Conservation (phyloP, 2,888 invertebrate genomes). For the Petrolisthes cinctipes region DNA sequence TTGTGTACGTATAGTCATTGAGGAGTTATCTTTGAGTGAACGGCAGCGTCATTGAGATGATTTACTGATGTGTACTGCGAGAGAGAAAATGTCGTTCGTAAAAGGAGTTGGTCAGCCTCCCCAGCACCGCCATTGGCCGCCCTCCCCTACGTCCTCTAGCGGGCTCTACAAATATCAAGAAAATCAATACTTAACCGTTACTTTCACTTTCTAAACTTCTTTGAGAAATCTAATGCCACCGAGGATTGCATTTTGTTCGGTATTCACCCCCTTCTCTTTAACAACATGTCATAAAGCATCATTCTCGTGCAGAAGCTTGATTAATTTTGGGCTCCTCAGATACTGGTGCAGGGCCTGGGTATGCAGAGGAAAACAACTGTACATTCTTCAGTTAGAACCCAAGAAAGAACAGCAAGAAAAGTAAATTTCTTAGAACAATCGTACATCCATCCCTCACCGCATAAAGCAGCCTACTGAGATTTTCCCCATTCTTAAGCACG, state of each 20-base stretch:
- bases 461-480: no score
- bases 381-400: no score
- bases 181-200: constrained; percentile 57
- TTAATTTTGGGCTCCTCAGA: no score
- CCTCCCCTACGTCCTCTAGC: constrained; percentile 49
- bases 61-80: not conserved
- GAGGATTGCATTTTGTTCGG: not conserved
- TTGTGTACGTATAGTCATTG: not conserved
- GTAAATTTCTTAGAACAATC: no score
- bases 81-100: constrained; percentile 24
- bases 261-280: not conserved
- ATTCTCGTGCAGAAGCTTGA: no score
- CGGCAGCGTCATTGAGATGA: not conserved
- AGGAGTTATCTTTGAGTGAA: not conserved
- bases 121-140: constrained; percentile 34
- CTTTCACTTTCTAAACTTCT: constrained; percentile 44
- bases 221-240: constrained; percentile 10
- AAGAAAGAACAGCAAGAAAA: no score
- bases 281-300: not conserved
- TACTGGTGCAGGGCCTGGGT: no score
- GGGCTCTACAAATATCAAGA: constrained; percentile 52
- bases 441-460: no score
- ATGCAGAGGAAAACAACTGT: no score
- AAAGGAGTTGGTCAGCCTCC: constrained; percentile 34
- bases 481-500: no score